These are phyloP conservation scores for Azemiops feae DNA, from an alignment of 2,113 vertebrate species.

Conservation along the genomic window DNA sequence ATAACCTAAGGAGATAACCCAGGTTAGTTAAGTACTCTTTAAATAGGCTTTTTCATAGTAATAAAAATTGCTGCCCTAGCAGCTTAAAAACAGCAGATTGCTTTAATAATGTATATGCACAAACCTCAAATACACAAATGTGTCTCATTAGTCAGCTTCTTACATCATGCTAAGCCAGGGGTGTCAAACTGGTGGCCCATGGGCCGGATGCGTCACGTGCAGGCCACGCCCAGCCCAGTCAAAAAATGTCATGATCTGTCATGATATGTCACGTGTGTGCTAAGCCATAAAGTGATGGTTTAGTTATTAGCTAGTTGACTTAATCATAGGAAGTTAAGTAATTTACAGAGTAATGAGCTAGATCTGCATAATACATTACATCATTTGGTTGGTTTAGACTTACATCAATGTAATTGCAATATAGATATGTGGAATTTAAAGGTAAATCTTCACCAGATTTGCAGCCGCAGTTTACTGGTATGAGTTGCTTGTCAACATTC, in stretches of 20 bases:
- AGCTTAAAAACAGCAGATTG: neutral
- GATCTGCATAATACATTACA: neutral
- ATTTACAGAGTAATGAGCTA: neutral
- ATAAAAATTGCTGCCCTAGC: conserved; percentile 4
- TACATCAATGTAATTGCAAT: neutral
- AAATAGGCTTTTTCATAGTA: neutral
- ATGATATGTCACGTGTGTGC: no score
- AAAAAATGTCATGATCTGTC: no score
- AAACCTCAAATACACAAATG: conserved; percentile 1
- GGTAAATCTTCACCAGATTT: neutral
- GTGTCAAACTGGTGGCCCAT: no score
- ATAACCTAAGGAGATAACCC: neutral
- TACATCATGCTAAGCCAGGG: neutral
- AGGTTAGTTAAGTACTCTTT: neutral
- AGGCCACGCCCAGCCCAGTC: no score
- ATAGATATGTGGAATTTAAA: neutral
- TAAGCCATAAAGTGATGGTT: neutral
- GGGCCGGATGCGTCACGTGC: no score
- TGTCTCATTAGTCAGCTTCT: neutral
- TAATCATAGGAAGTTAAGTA: neutral
- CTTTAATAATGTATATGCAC: conserved; percentile 9
- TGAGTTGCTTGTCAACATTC: neutral
- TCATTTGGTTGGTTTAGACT: neutral
- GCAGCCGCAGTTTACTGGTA: neutral
- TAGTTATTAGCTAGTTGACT: neutral